phyloP scores from a whole-genome alignment of 2,113 vertebrate genomes.

The Periophthalmodon schlosseri region DNA sequence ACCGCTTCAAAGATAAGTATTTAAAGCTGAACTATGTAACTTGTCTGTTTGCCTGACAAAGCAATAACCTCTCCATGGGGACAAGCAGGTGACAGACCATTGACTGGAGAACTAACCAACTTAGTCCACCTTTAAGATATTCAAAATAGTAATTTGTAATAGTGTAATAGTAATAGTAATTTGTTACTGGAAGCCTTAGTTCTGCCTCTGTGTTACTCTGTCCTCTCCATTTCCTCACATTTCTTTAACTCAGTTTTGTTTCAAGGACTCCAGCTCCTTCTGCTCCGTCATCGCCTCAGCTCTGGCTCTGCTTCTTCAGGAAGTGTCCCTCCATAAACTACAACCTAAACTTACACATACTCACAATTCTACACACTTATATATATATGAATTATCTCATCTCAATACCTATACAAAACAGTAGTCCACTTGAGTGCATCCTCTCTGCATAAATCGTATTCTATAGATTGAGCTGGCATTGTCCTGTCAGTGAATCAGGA shows the following conservation, averaged over 20 bases:
- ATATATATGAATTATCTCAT: slow-evolving; percentile 11
- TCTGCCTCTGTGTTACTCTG: slow-evolving; percentile 3
- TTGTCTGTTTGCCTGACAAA: no score
- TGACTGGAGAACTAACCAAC: no score
- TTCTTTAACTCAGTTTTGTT: slow-evolving; percentile 32
- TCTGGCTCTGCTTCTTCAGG: slow-evolving; percentile 66
- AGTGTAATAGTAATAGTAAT: no score
- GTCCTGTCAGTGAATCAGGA: slow-evolving; percentile 52
- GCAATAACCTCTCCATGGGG: no score
- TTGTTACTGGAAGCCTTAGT: background rate
- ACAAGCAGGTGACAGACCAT: no score
- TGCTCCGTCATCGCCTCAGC: slow-evolving; percentile 72
- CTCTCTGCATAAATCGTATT: slow-evolving; percentile 26
- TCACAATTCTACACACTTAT: slow-evolving; percentile 12
- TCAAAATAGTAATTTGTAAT: background rate
- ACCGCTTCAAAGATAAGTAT: no score
- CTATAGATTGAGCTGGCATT: slow-evolving; percentile 26
- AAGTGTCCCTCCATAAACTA: slow-evolving; percentile 55
- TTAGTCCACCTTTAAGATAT: background rate
- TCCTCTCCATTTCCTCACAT: slow-evolving; percentile 12
- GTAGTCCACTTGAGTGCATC: background rate
- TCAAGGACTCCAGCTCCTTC: slow-evolving; percentile 61
- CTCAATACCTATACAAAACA: slow-evolving; percentile 3
- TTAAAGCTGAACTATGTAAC: no score
- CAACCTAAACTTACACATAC: slow-evolving; percentile 37